A percentile compares a stretch with the other conserved stretches of the same genome.
phyloP scores from a whole-genome alignment of 1,140 invertebrate species.

The Pseudomyrmex pallidus region DNA sequence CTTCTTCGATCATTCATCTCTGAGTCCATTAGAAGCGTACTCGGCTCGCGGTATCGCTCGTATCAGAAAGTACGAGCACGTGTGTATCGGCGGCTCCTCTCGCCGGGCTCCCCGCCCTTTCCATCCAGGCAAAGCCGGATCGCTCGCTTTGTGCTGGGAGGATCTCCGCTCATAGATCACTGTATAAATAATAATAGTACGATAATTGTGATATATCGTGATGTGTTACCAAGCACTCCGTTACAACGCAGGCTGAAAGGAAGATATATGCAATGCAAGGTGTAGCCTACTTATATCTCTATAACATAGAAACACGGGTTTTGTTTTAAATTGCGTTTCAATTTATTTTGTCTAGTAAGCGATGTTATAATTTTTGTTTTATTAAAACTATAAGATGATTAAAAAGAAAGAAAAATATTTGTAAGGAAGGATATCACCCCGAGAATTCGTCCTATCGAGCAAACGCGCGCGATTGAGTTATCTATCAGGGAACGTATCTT shows the following conservation, averaged over 20 bases:
- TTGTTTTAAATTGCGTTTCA: not conserved
- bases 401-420: too few species aligned
- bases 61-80: slow-evolving; percentile 72
- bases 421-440: too few species aligned
- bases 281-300: slow-evolving; percentile 15
- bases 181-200: slow-evolving; percentile 59
- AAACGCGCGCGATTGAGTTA: slow-evolving; percentile 70
- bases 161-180: slow-evolving; percentile 55
- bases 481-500: slow-evolving; percentile 75
- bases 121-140: slow-evolving; percentile 47
- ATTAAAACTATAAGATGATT: not conserved
- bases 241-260: slow-evolving; percentile 40
- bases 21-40: slow-evolving; percentile 70
- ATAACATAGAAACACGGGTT: not conserved
- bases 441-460: slow-evolving; percentile 38
- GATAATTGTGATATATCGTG: slow-evolving; percentile 60
- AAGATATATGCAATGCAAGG: slow-evolving; percentile 44
- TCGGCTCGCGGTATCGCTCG: slow-evolving; percentile 62
- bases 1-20: slow-evolving; percentile 68
- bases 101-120: slow-evolving; percentile 29
- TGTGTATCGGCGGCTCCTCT: slow-evolving; percentile 59
- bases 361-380: not conserved
- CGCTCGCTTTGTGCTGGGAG: slow-evolving; percentile 62
- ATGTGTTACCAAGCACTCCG: slow-evolving; percentile 38
- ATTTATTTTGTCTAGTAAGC: not conserved